Base-by-base conservation (phyloP, 1,140 invertebrate genomes). In the Tetramorium simillimum region DNA sequence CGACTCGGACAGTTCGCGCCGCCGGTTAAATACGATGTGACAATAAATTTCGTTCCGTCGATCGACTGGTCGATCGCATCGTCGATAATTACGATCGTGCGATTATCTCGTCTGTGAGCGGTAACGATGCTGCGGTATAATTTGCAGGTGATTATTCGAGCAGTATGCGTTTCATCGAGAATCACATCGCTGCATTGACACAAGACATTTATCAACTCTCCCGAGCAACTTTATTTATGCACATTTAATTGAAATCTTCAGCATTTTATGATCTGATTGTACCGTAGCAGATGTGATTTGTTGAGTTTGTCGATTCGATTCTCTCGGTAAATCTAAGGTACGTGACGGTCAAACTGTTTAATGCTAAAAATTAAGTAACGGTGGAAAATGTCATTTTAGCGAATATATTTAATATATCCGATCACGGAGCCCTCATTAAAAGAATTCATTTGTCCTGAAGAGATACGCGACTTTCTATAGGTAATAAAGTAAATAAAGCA, bases 11-110 rank as follows among this genome's bases (percentile, higher is more conserved):
- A 88, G 89, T 93, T 92, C 88, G 91, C 90, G 92, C 91, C 91
- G 86, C 88, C 89, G 85, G 86, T 92, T 92, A 92, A 91, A 91
- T 91, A 90, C 80, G 81, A 87, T 87, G 85, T 88, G 86, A 90
- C 88, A 89, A 92, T 91, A 92, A 92, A 93, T 92, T 86, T 76
- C 18, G 87, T 88, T 88, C 86, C 82, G 87, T 86, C 87, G 89
- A 90, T 91, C 89, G 89, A 69, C 77, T 58, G 63, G 82, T 86
- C 88, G 87, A 89, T 87, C 88, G 70, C 28, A 76, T 73, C 69
- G 76, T 86, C 60, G 75, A 82, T 87, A 84, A 88, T 86, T 88
- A 67, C 77, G 84, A 88, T 90, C 84, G 63, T 63, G 76, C 73
- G 84, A 63, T 88, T 81, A 89, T 85, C 72, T 77, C 51, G 63